Conservation (phyloP, 1,140 invertebrate genomes). For the Coelopa frigida region DNA sequence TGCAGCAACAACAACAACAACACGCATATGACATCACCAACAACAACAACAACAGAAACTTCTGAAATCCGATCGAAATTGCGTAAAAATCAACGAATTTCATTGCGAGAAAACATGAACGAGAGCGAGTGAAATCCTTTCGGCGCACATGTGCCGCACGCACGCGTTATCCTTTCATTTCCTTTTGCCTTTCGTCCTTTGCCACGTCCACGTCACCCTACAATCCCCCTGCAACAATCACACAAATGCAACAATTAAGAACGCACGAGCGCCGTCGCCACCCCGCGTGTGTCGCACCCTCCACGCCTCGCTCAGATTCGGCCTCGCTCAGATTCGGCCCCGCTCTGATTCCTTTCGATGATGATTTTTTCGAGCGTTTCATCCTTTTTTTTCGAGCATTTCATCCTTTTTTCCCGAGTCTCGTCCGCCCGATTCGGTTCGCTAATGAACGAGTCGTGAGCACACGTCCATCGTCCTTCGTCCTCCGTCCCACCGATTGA, state of each 20-base stretch:
- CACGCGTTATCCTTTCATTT: conserved; percentile 4
- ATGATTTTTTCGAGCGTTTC: background rate
- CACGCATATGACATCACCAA: no score
- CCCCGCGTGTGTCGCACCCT: no score
- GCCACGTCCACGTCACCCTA: conserved; percentile 6
- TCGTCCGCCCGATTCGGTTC: background rate
- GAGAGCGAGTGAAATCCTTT: no score
- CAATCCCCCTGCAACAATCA: conserved; percentile 5
- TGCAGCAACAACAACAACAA: no score
- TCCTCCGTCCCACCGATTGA: no score
- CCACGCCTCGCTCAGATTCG: no score
- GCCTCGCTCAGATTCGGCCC: no score
- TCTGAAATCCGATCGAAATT: no score
- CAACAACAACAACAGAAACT: no score
- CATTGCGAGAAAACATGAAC: no score
- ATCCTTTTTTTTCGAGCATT: conserved; percentile 3
- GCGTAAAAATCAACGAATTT: conserved; percentile 3
- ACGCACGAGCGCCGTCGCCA: conserved; percentile 12
- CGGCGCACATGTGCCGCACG: conserved; percentile 7
- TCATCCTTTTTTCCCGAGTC: conserved; percentile 7
- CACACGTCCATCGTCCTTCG: no score
- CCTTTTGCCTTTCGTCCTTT: conserved; percentile 12
- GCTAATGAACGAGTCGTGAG: no score
- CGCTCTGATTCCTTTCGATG: background rate
- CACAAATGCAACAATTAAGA: conserved; percentile 10